Evolutionary conservation across 2,113 vertebrate genomes (phyloP).

Genomic region (Okapia johnstoni): DNA sequence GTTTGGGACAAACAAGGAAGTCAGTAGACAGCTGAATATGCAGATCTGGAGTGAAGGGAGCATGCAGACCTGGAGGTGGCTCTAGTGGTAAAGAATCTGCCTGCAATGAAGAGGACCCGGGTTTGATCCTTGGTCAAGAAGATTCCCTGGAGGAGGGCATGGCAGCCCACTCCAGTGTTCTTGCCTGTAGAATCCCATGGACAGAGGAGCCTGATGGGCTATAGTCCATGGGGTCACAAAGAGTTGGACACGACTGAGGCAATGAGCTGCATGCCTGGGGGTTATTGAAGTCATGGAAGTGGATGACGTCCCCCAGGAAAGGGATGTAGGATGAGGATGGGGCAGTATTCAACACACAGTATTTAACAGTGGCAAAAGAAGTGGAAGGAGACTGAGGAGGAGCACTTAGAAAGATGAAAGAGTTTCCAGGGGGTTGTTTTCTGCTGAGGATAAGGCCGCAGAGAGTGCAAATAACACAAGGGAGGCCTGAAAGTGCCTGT

Average conservation of each 20-base stretch:
- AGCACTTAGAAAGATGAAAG: neutral
- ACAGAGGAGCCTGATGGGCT: neutral
- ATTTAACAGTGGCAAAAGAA: neutral
- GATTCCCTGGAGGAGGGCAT: neutral
- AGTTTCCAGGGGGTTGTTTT: neutral
- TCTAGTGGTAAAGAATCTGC: neutral
- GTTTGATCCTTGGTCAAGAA: neutral
- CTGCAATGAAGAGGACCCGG: neutral
- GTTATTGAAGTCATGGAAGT: neutral
- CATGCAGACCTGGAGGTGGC: neutral
- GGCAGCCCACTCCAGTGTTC: neutral
- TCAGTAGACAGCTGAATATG: neutral
- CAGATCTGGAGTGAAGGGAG: neutral
- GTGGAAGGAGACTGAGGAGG: neutral
- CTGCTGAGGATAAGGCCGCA: neutral
- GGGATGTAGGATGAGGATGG: neutral
- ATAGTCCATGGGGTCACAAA: neutral
- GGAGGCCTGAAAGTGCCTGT: neutral
- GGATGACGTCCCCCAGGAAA: neutral
- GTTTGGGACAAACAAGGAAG: neutral
- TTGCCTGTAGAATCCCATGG: neutral
- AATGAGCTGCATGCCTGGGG: neutral
- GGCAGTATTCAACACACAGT: neutral
- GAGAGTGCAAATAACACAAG: neutral
- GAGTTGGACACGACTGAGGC: neutral